Evolutionary conservation across 1,140 invertebrate genomes (phyloP).

Genomic region (Drosophila triauraria): DNA sequence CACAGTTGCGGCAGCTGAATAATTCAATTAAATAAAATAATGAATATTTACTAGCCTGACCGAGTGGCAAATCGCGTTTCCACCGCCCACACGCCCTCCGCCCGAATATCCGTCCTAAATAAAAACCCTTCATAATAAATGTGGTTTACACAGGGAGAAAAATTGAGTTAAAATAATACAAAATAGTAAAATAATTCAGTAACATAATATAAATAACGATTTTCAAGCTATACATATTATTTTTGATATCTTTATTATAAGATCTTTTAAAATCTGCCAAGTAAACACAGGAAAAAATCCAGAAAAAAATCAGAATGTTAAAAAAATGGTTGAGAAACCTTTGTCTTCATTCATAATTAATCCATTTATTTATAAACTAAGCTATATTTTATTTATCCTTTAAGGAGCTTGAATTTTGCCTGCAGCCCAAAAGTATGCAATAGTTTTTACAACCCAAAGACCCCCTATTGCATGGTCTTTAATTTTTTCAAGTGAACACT

Average conservation of each 20-base stretch:
- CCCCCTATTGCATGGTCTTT: background rate
- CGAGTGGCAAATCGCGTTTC: slow-evolving; percentile 39
- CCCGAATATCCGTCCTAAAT: background rate
- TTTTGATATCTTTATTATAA: no score
- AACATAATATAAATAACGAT: background rate
- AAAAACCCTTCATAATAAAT: slow-evolving; percentile 7
- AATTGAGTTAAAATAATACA: background rate
- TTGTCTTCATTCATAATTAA: no score
- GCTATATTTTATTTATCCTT: no score
- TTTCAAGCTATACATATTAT: no score
- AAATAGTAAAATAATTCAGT: background rate
- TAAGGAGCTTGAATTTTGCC: no score
- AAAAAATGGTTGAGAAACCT: no score
- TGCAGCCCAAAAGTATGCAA: background rate
- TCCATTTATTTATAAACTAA: no score
- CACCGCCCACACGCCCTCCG: background rate
- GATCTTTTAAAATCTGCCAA: no score
- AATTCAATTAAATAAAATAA: slow-evolving; percentile 79
- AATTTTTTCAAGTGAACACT: background rate
- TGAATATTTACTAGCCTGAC: slow-evolving; percentile 67
- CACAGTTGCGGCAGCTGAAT: slow-evolving; percentile 58
- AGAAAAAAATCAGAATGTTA: no score
- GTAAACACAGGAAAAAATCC: no score
- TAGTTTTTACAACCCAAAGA: no score
- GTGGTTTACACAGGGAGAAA: background rate